phyloP scores from a whole-genome alignment of 1,140 invertebrate genomes.

The Bombus difficillimus region DNA sequence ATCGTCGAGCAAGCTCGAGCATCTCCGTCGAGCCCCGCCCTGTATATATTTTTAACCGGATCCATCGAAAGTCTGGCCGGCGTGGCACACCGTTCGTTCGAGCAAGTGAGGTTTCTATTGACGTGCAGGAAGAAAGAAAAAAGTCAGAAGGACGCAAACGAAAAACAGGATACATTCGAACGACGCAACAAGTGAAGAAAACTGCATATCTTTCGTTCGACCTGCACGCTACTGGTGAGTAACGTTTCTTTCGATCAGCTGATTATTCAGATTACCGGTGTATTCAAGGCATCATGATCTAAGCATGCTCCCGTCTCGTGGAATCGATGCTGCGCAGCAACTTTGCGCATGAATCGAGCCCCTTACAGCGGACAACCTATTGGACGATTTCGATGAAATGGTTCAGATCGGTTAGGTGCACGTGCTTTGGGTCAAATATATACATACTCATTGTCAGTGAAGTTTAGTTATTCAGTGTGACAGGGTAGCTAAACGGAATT shows the following conservation, averaged over 20 bases:
- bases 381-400: neutral
- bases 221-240: conserved; percentile 19
- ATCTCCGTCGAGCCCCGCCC: conserved; percentile 47
- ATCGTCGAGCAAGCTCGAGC: conserved; percentile 29
- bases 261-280: conserved; percentile 13
- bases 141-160: neutral
- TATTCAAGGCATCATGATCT: conserved; percentile 4
- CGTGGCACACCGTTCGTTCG: neutral
- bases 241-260: conserved; percentile 26
- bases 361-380: neutral
- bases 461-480: neutral
- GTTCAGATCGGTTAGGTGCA: neutral
- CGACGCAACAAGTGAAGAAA: conserved; percentile 28
- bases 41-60: conserved; percentile 62
- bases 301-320: conserved; percentile 8
- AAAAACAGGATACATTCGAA: neutral
- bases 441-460: neutral
- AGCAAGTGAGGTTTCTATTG: neutral
- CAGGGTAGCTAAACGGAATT: neutral
- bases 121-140: neutral
- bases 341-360: neutral
- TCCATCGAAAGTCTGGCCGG: conserved; percentile 28
- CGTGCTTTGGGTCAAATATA: neutral
- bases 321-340: conserved; percentile 2
- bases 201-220: neutral